Evolutionary conservation across 2,888 invertebrate genomes (phyloP).

Genomic region (Drosophila greeni): DNA sequence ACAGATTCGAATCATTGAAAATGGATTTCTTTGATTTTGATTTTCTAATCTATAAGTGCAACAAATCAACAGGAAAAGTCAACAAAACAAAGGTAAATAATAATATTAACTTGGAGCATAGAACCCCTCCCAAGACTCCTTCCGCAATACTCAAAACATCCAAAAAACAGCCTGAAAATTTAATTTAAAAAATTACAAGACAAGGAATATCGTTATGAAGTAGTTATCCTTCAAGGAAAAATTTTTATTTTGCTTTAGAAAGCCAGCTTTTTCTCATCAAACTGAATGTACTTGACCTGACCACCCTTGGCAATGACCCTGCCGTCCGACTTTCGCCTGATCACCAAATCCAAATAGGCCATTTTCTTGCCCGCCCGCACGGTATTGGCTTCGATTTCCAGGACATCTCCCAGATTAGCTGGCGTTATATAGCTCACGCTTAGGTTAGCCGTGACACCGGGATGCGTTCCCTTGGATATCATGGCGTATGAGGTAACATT

Average conservation of each 20-base stretch:
- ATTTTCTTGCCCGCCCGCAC: conserved; percentile 87
- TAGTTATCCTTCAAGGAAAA: too few relatives aligned
- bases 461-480: conserved; percentile 82
- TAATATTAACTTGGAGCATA: too few relatives aligned
- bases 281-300: conserved; percentile 87
- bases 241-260: not conserved
- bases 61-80: not conserved
- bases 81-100: not conserved
- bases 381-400: conserved; percentile 88
- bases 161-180: not conserved
- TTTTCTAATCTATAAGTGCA: not conserved
- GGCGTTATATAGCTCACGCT: conserved; percentile 89
- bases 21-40: not conserved
- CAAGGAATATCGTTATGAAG: too few relatives aligned
- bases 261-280: conserved; percentile 31
- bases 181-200: not conserved
- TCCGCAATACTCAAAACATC: not conserved
- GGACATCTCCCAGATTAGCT: conserved; percentile 87
- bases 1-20: not conserved
- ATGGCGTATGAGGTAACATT: conserved; percentile 88
- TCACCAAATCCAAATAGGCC: conserved; percentile 89
- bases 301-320: conserved; percentile 88
- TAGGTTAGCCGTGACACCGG: conserved; percentile 91
- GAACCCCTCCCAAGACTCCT: too few relatives aligned
- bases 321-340: conserved; percentile 87